Conservation (phyloP, 2,888 invertebrate genomes). For the Tipula vernalis region DNA sequence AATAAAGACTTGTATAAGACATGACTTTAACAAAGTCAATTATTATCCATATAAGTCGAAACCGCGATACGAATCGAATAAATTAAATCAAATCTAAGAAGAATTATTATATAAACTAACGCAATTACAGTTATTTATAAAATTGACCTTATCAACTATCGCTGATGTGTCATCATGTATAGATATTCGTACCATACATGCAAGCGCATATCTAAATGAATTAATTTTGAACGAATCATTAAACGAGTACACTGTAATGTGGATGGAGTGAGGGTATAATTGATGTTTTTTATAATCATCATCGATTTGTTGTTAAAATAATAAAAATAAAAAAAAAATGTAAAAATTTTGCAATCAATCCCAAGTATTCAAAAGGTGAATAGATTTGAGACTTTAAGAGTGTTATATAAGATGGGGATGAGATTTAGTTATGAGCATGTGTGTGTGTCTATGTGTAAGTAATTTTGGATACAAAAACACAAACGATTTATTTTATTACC, state of each 20-base stretch:
- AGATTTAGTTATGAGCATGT: background rate
- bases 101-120: background rate
- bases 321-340: background rate
- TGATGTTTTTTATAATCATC: background rate
- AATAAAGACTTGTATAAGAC: background rate
- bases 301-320: background rate
- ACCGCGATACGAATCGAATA: background rate
- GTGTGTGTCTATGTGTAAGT: background rate
- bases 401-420: background rate
- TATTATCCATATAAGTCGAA: background rate
- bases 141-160: background rate
- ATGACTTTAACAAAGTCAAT: background rate
- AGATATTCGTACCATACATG: background rate
- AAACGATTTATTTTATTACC: background rate
- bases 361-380: background rate
- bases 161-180: background rate
- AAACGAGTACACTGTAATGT: background rate
- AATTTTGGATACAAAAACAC: background rate
- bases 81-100: background rate
- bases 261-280: background rate
- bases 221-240: background rate
- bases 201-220: background rate
- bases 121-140: background rate
- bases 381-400: background rate
- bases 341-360: background rate